Evolutionary conservation across 2,888 invertebrate species (phyloP).

Genomic region (Ormyrus rosae): DNA sequence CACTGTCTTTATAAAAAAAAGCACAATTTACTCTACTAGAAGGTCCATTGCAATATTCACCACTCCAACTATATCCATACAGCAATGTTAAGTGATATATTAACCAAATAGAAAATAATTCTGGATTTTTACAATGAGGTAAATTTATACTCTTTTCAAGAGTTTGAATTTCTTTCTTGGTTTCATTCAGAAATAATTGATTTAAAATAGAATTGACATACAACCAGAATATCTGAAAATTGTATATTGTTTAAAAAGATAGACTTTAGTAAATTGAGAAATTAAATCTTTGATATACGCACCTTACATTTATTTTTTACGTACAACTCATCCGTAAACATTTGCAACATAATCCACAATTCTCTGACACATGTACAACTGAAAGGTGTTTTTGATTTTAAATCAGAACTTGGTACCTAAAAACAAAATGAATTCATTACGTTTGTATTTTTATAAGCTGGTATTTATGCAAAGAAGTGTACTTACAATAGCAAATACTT

Average conservation of each 20-base stretch:
- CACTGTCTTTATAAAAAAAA: no score
- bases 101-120: slow-evolving; percentile 76
- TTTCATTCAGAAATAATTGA: slow-evolving; percentile 63
- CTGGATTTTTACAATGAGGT: slow-evolving; percentile 67
- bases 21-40: slow-evolving; percentile 63
- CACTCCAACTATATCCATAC: slow-evolving; percentile 73
- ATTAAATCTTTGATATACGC: slow-evolving; percentile 27
- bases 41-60: slow-evolving; percentile 68
- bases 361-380: slow-evolving; percentile 80
- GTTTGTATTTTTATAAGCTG: neutral
- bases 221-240: slow-evolving; percentile 75
- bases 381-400: slow-evolving; percentile 77
- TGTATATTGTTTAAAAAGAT: neutral
- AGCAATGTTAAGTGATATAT: slow-evolving; percentile 75
- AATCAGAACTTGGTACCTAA: slow-evolving; percentile 73
- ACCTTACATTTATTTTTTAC: slow-evolving; percentile 66
- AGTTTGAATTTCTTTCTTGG: neutral
- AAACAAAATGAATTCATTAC: slow-evolving; percentile 43
- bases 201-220: slow-evolving; percentile 73
- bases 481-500: slow-evolving; percentile 74
- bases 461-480: slow-evolving; percentile 16
- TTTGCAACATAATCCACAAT: slow-evolving; percentile 78
- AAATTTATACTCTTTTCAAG: slow-evolving; percentile 45
- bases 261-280: neutral
- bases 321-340: slow-evolving; percentile 73